Evolutionary conservation across 1,140 invertebrate species (phyloP), one percentile per base, ranked within the genome.

Genomic region (Agrilus planipennis): DNA sequence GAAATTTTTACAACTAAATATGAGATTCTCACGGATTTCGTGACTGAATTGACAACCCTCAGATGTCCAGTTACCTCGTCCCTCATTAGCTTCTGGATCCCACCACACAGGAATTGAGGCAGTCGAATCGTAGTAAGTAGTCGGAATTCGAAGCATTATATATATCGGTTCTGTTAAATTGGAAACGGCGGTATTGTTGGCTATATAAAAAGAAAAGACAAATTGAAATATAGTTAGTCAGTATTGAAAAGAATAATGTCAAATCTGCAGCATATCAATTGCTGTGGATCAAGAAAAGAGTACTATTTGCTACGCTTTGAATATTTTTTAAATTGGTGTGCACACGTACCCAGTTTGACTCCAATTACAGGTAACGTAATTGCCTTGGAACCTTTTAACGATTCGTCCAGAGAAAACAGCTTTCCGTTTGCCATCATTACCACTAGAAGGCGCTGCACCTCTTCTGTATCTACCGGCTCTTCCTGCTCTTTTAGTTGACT

Each of bases 1-100:
- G 5, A 89, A 64, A 46, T 76, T 74, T 44, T 78, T 67, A 58
- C 87, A 90, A 39, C 77, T 76, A 52, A 90, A 86, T 27, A 85
- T 76, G 34, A 89, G 69, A 50, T 82, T 70, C 23, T 76, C 77
- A 41, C 72, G 71, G 9, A 73, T 48, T 15, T 72, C 60, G 34
- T 73, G 71, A 18, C 66, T 67, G 28, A 81, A 68, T 11, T 72
- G 63, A 57, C 83, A 87, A 20, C 78, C 80, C 28, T 77, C 66
- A 12, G 71, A 75, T 1, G 74, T 74, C 76, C 86, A 85, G 11
- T 69, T 71, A 21, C 78, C 79, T 19, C 65, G 65, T 0, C 69
- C 67, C 50, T 69, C 62, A 50, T 77, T 73, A 31, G 70, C 60
- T 5, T 62, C 61, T 3, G 68, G 58, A 54, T 85, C 73, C 79